These are phyloP conservation scores for Danaus chrysippus DNA, from an alignment of 2,888 invertebrate species.

Conservation along the genomic window DNA sequence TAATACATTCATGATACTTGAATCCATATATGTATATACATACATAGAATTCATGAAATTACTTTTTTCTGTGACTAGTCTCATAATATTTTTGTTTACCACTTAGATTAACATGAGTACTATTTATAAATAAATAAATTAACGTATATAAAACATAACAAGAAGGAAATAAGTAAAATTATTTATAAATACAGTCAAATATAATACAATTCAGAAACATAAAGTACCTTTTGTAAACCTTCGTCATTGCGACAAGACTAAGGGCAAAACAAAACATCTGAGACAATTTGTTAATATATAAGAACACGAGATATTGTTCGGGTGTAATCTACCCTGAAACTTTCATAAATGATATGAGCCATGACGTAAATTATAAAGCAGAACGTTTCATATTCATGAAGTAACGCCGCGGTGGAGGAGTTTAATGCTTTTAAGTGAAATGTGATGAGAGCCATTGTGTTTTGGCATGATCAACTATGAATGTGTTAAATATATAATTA, in stretches of 20 bases:
- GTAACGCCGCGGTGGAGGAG: constrained; percentile 34
- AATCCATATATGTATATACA: no score
- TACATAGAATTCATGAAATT: no score
- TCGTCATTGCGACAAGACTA: background rate
- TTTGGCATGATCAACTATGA: constrained; percentile 17
- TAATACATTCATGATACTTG: background rate
- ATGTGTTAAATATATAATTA: constrained; percentile 12
- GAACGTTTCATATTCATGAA: constrained; percentile 43
- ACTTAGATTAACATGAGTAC: no score
- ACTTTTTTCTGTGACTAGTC: no score
- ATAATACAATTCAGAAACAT: background rate
- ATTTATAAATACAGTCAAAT: background rate
- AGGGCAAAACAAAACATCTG: background rate
- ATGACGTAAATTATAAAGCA: constrained; percentile 41
- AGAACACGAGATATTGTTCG: constrained; percentile 15
- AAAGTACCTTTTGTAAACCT: constrained; percentile 2
- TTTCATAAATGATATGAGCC: constrained; percentile 41
- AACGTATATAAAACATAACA: no score
- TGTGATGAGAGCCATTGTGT: constrained; percentile 34
- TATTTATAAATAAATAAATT: no score
- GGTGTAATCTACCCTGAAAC: constrained; percentile 23
- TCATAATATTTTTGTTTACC: no score
- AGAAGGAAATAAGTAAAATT: no score
- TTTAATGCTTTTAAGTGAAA: constrained; percentile 42
- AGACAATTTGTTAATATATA: constrained; percentile 1